Base-by-base conservation (phyloP, 2,888 invertebrate species). In the Lepas anatifera region DNA sequence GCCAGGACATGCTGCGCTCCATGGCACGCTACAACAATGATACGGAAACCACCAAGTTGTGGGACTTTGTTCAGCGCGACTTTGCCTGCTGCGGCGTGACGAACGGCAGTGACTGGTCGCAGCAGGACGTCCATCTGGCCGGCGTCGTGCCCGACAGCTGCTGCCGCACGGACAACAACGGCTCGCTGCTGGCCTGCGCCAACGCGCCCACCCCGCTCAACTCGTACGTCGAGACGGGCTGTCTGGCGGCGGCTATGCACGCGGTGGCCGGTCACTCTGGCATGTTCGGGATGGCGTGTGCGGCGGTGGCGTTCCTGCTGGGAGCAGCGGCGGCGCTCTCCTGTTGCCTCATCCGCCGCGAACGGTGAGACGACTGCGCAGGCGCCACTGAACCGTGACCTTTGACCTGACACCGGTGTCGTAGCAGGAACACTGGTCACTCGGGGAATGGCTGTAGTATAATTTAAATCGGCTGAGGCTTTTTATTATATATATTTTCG, bases 11-110 rank as follows among this genome's bases (percentile, higher is more conserved):
- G 58, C 22, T 35, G 8, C 82, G 84, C 41, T 78, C 87, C 64
- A 75, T 86, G 75, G 84, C 85, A 74, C 89, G 89, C 75, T 92
- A 91, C 83, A 87, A 87, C 70, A 66, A 84, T 64, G 87, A 88
- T 77, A 80, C 84, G 41, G 87, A 87, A 74, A 89, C 90, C 79
- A 87, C 89, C 52, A 86, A 85, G 73, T 84, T 89, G 72, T 90
- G 90, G 90, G 88, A 90, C 77, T 84, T 87, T 64, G 81, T 90
- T 46, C 91, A 92, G 78, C 81, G 84, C 71, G 89, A 77, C 52
- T 74, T 75, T n/a, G 74, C 75, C 68, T 92, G 92, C 78, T 92
- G 92, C 80, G 92, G 92, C 0, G 88, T 90, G 7, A 85, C 85
- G 58, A 87, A 87, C 8, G 86, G 83, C 27, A 67, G 70, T 52